Base-by-base conservation (phyloP, 2,888 invertebrate genomes). In the Pseudococcus jackbeardsleyi region DNA sequence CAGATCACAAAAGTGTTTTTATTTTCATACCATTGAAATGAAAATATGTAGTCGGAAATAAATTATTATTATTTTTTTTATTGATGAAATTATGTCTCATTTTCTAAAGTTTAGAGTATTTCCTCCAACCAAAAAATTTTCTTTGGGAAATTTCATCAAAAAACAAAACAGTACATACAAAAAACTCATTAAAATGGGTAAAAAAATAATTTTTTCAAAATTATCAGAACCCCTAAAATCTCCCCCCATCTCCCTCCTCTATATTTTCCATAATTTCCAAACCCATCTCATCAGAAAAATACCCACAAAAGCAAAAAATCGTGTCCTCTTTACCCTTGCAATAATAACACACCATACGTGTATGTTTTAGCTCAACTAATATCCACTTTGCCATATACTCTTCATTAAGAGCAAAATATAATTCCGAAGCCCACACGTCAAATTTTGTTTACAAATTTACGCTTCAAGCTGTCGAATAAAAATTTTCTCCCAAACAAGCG, bases 401-500 rank as follows among this genome's bases (percentile, higher is more conserved):
- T 50, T 50, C 17, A 50, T 50, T 50, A 50, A 50, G 17, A 17
- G 50, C 50, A 50, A 12, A 50, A 50, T 1, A 50, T 1, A 50
- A 50, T 50, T 50, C 50, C 50, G 17, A 50, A 50, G 50, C 50
- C 50, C 50, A 50, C 50, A 50, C 50, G 50, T 50, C 50, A 50
- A 50, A 50, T 50, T 50, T 17, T 50, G 50, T 50, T 50, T 50
- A 50, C 50, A 50, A 50, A 15, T 50, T 50, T 50, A 50, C 50
- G 50, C 50, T 64, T 64, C 64, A 22, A 64, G 22, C 64, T 12
- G 22, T 22, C 64, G 64, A 64, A 64, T 22, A 64, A 22, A 22
- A 64, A 22, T 64, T 64, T 64, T 64, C 22, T 64, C 64, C 22
- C 64, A 64, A 64, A 64, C 64, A 64, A 64, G 22, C 64, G 22